phyloP scores from a whole-genome alignment of 2,113 vertebrate species.

The Parotia lawesii region DNA sequence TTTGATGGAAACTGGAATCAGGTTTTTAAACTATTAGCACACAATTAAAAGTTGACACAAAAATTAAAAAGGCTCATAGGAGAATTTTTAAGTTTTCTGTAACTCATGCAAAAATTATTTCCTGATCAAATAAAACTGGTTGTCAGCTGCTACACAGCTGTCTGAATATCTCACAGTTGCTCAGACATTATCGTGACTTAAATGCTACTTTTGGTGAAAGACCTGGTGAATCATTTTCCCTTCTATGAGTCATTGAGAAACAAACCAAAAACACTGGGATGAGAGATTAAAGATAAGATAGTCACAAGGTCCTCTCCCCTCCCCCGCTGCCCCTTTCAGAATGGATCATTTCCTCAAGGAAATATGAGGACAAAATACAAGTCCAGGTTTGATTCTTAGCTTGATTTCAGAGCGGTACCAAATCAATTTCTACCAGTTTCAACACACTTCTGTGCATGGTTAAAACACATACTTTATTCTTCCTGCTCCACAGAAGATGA shows the following conservation, averaged over 20 bases:
- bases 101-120: neutral
- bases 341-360: neutral
- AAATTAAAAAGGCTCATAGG: neutral
- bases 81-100: neutral
- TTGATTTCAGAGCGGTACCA: neutral
- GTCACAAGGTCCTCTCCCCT: neutral
- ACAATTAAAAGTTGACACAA: neutral
- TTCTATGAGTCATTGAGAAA: neutral
- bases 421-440: neutral
- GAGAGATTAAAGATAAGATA: neutral
- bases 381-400: neutral
- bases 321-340: accelerated
- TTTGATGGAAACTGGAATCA: neutral
- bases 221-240: neutral
- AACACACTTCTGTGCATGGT: neutral
- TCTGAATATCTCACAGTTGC: neutral
- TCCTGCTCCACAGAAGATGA: neutral
- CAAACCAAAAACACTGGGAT: neutral
- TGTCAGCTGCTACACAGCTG: neutral
- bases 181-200: neutral
- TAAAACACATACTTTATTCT: neutral
- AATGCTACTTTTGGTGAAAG: neutral
- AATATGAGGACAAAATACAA: neutral
- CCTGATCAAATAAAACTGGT: neutral
- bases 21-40: neutral